Base-by-base conservation (phyloP, 2,113 vertebrate species). In the Zingel zingel region DNA sequence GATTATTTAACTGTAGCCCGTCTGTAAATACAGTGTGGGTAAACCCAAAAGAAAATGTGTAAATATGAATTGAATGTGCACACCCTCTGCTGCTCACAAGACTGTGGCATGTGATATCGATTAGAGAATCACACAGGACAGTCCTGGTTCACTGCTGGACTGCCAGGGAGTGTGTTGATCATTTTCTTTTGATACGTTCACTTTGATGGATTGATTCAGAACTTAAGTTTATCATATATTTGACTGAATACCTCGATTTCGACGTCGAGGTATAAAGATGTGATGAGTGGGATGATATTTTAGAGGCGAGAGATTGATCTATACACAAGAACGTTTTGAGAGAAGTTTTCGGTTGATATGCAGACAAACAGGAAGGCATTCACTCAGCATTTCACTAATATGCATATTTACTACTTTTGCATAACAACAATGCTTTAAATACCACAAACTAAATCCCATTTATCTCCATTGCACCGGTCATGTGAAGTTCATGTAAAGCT, bases 61-160 rank as follows among this genome's bases (percentile, higher is more conserved):
- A 7, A 10, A n/a, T 61, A 2, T 70, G 30, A 50, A 18, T 14
- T 8, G 19, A 74, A 21, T 21, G 27, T 1, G 30, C 11, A 43
- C 15, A 54, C 51, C 39, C 39, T 57, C 65, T 11, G 70, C 87
- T 70, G 57, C 77, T 93, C 90, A 89, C 87, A 79, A 86, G 91
- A 93, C 86, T 50, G 74, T 51, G 47, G 84, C 93, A 94, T 93
- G 93, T 94, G 93, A 94, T 91, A 84, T 87, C 72, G 89, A 93
- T 94, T 89, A 93, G 68, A 64, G 53, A 12, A 14, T 71, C 5
- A 13, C 27, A 47, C 74, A 74, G 23, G 57, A 39, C 43, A 61
- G 58, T 21, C 64, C 50, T 18, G 69, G 27, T 63, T 53, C 39
- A 50, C 67, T 12, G 23, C 7, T 12, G 5, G 15, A 36, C 62